Conservation (phyloP, 2,888 invertebrate species). For the Microplitis deprimator region DNA sequence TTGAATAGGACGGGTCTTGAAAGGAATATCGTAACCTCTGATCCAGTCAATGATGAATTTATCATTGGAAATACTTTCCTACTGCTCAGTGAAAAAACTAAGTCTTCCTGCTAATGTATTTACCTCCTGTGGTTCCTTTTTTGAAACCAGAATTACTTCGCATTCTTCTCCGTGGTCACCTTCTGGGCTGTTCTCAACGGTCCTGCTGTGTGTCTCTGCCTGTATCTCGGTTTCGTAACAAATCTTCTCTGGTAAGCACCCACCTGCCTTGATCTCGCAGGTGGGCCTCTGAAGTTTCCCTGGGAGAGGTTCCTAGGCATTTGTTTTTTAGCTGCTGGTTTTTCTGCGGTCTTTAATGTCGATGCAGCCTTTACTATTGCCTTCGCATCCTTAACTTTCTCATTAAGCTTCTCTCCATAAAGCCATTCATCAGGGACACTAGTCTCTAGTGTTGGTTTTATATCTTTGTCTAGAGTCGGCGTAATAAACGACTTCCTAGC, state of each 20-base stretch:
- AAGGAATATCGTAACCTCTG: constrained; percentile 7
- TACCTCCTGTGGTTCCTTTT: constrained; percentile 3
- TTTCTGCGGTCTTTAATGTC: constrained; percentile 19
- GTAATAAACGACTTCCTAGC: constrained; percentile 40
- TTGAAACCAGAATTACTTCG: constrained; percentile 21
- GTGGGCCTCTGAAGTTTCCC: constrained; percentile 44
- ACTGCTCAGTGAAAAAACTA: constrained; percentile 11
- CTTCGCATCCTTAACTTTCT: constrained; percentile 42
- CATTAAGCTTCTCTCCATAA: constrained; percentile 37
- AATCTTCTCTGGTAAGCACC: constrained; percentile 36
- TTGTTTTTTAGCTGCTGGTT: constrained; percentile 23
- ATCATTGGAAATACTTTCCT: constrained; percentile 3
- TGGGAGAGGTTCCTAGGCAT: constrained; percentile 7
- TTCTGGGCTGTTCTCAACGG: constrained; percentile 17
- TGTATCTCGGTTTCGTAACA: constrained; percentile 2
- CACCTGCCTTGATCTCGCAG: constrained; percentile 38
- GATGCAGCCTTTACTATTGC: constrained; percentile 42
- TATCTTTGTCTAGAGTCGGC: constrained; percentile 33
- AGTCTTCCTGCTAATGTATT: constrained; percentile 10
- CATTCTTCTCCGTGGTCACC: constrained; percentile 17
- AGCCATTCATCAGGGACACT: constrained; percentile 37
- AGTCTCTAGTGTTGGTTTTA: constrained; percentile 37
- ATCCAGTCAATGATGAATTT: constrained; percentile 11
- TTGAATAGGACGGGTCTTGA: not conserved
- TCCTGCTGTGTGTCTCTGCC: constrained; percentile 9